Base-by-base conservation (phyloP, 1,140 invertebrate species). In the Rhyacophila brunnea region DNA sequence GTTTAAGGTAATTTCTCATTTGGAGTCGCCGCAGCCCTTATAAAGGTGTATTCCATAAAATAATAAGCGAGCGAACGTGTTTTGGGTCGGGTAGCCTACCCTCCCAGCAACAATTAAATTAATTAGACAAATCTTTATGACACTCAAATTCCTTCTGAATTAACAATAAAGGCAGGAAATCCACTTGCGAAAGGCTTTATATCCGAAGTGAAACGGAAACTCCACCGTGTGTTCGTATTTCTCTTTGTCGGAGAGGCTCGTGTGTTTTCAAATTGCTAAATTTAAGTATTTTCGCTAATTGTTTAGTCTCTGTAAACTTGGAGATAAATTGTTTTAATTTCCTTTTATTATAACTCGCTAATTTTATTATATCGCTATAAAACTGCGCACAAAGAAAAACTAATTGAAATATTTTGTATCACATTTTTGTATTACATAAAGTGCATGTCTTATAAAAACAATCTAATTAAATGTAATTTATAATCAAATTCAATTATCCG, bases 221-320 rank as follows among this genome's bases (percentile, higher is more conserved):
- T 28, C 57, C 38, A 32, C 23, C 44, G n/a, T 19, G 10, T 15
- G 19, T 42, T 49, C 57, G 48, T 59, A 42, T 52, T 28, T 44
- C 46, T 46, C 54, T 54, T 62, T 57, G 43, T 48, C 42, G 36
- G 35, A 49, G 50, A 40, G 57, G 18, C 45, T 59, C 49, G 62
- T 49, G 44, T 47, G 54, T 57, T 48, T 13, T 42, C 53, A 60
- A 60, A 64, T 64, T 64, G 58, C 50, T 60, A 60, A 60, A 57
- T 64, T 64, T 64, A 64, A 60, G 57, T 58, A 59, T 64, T 64
- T 47, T 55, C 52, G 53, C 62, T 64, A 64, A 64, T 64, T 64
- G 62, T 64, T 64, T 56, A 54, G 58, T 53, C 57, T 54, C 23
- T 28, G 23, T 28, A 28, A 28, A 28, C 23, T 28, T 28, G 23